Percentiles rank a stretch among this genome's conserved stretches.
phyloP scores from a whole-genome alignment of 2,113 vertebrate genomes.

The Ophthalmolycus amberensis region DNA sequence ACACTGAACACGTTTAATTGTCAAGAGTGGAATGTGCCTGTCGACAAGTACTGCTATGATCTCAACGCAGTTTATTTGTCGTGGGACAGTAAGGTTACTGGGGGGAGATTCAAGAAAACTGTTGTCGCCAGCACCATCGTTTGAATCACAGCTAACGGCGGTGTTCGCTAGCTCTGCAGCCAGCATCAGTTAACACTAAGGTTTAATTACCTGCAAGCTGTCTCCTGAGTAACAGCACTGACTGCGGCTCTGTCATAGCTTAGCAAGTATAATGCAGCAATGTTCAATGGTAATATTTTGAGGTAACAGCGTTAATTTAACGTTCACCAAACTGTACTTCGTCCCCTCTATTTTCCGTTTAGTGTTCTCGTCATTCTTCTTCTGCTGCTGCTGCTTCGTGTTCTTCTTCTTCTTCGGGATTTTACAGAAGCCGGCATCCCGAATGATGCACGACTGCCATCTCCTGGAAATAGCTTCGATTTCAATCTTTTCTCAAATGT shows the following conservation, averaged over 20 bases:
- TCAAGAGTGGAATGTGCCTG: neutral
- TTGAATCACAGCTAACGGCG: constrained; percentile 65
- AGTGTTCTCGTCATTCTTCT: constrained; percentile 75
- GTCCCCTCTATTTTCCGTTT: constrained; percentile 72
- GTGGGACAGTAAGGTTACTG: neutral
- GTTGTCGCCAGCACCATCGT: constrained; percentile 56
- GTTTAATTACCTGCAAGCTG: constrained; percentile 93
- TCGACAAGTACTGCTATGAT: too few species aligned
- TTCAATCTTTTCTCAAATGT: neutral
- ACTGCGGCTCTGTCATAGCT: constrained; percentile 96
- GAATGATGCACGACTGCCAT: constrained; percentile 31
- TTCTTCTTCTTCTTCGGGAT: constrained; percentile 44
- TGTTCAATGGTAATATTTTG: constrained; percentile 49
- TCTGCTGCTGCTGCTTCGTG: constrained; percentile 53
- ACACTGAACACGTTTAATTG: neutral
- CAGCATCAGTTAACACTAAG: constrained; percentile 36
- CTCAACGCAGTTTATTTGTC: neutral
- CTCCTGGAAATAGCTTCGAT: neutral
- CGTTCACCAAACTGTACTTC: constrained; percentile 41
- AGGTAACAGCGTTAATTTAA: constrained; percentile 59
- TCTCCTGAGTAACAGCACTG: constrained; percentile 94
- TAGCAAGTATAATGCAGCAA: constrained; percentile 40
- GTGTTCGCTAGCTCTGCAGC: constrained; percentile 30
- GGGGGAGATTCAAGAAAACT: constrained; percentile 48
- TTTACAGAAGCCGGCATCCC: neutral